Evolutionary conservation across 2,888 invertebrate genomes (phyloP), one percentile per base, ranked within the genome.

Genomic region (Ormyrus rosae): DNA sequence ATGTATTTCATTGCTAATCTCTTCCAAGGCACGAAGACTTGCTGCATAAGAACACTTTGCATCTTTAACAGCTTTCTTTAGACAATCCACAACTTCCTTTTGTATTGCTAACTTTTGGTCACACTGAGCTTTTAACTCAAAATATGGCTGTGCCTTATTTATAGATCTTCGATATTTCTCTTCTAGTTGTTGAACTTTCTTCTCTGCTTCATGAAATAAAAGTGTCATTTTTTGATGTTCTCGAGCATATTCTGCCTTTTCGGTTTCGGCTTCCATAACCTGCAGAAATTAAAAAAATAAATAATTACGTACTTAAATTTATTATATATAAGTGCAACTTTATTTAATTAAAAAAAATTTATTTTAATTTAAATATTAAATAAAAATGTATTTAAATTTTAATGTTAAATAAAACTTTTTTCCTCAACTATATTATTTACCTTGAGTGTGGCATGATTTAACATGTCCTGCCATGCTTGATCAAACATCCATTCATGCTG

Each of bases 381-480:
- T 34, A 10, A 34, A 19, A 63, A 0, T 63, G n/a, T 63, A 34
- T 34, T 63, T 58, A n/a, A 9, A 58, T 2, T 45, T 45, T 67
- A 45, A 19, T 53, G 9, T 45, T 19, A 13, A 0, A 71, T 19
- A 50, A 48, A 73, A 34, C 34, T 3, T 34, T 34, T 4, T 34
- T 34, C 4, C 4, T 34, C 34, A 34, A 4, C 4, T 34, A 46
- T 34, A 46, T n/a, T 19, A 34, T 60, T 89, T 88, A 96, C 96
- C 94, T 97, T 96, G 88, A 96, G 95, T 81, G 97, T 98, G 83
- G 98, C 98, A 93, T 98, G 97, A 92, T 98, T 98, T 82, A 98
- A 93, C 94, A 97, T 97, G 91, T 98, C 98, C 91, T 98, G 98
- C 98, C 98, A 98, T 85, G 98, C 97, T 92, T 96, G 96, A 92